Conservation (phyloP, 2,888 invertebrate species). For the Nephrotoma guestfalica region DNA sequence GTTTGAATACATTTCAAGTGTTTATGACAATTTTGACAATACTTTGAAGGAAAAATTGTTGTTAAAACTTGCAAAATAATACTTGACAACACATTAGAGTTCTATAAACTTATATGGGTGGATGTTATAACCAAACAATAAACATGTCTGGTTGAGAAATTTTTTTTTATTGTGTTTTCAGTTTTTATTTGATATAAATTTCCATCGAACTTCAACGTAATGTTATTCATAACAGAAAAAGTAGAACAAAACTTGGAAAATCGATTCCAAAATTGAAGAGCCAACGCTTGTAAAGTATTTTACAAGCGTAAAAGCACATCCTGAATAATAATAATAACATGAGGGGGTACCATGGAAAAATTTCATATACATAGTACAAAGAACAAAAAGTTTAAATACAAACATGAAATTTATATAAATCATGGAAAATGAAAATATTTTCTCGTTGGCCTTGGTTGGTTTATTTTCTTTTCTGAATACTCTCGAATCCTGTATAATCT, state of each 20-base stretch:
- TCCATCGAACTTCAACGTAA: neutral
- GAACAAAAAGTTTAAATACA: neutral
- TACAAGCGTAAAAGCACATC: too few relatives aligned
- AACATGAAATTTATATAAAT: neutral
- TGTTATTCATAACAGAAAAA: neutral
- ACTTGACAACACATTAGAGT: too few relatives aligned
- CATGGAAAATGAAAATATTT: neutral
- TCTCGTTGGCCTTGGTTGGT: neutral
- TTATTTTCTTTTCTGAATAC: neutral
- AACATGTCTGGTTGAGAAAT: too few relatives aligned
- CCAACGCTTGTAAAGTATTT: neutral
- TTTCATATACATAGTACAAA: neutral
- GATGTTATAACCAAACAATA: neutral
- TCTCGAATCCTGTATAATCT: neutral
- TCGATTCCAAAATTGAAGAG: neutral
- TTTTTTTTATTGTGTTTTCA: too few relatives aligned
- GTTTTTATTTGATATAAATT: neutral
- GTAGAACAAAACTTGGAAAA: neutral
- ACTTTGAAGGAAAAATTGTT: neutral
- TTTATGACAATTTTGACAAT: neutral
- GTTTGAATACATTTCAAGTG: neutral
- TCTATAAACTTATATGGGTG: neutral
- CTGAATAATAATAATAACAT: too few relatives aligned
- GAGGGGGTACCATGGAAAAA: neutral
- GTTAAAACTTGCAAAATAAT: neutral